Percentiles rank a stretch among this genome's conserved stretches.
Conservation (phyloP, 1,140 invertebrate genomes). For the Thaumatotibia leucotreta region DNA sequence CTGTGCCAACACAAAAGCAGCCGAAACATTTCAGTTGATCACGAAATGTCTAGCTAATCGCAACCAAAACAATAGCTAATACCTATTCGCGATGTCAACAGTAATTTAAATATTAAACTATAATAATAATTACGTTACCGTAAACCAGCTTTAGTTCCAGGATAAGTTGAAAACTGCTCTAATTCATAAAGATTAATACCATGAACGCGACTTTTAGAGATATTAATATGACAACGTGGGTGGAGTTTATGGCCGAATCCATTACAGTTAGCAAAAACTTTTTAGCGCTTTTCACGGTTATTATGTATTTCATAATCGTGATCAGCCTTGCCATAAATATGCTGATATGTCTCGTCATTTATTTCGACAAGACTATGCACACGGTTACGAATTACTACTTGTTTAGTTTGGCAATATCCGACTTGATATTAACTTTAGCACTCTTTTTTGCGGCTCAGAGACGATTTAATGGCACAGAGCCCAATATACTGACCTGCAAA, state of each 20-base stretch:
- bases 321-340: neutral
- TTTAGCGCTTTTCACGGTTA: neutral
- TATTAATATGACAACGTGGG: neutral
- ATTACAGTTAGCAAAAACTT: neutral
- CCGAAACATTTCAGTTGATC: neutral
- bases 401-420: neutral
- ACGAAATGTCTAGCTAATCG: neutral
- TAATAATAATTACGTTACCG: neutral
- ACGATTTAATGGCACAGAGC: no score
- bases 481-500: neutral
- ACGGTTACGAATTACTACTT: constrained; percentile 1
- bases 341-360: neutral
- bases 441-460: neutral
- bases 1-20: neutral
- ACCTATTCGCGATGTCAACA: neutral
- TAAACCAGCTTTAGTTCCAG: no score
- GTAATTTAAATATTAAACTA: neutral
- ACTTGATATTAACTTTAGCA: neutral
- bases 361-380: neutral
- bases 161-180: no score
- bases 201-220: neutral
- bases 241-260: neutral
- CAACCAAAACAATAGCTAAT: neutral
- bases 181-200: neutral
- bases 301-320: neutral